Evolutionary conservation across 2,888 invertebrate genomes (phyloP).

Genomic region (Cephus pulcher): DNA sequence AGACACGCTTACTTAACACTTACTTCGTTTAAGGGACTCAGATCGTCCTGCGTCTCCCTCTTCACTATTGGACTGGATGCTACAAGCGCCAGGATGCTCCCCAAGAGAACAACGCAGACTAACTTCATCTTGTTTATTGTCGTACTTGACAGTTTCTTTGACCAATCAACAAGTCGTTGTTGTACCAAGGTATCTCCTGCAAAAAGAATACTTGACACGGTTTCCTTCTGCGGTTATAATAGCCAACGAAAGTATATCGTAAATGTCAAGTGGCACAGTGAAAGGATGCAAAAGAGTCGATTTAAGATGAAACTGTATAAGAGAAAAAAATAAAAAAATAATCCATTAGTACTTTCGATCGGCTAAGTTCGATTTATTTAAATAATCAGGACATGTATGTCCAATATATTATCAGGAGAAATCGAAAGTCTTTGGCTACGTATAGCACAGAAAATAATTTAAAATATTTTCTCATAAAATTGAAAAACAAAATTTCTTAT

Average conservation of each 20-base stretch:
- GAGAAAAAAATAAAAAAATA: background rate
- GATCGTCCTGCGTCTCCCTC: constrained; percentile 52
- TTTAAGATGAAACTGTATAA: background rate
- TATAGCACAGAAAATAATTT: background rate
- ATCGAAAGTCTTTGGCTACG: background rate
- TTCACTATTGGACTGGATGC: constrained; percentile 52
- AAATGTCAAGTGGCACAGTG: background rate
- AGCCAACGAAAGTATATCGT: background rate
- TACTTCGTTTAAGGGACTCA: constrained; percentile 62
- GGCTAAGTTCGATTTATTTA: background rate
- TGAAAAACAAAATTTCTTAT: background rate
- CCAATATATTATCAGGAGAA: background rate
- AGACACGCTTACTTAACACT: constrained; percentile 32
- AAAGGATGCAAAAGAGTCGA: background rate
- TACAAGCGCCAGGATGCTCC: constrained; percentile 34
- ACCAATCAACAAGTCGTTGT: background rate
- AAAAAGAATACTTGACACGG: background rate
- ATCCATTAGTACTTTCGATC: background rate
- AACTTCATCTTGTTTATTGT: constrained; percentile 46
- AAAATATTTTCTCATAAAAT: background rate
- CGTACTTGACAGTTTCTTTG: background rate
- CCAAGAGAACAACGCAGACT: constrained; percentile 40
- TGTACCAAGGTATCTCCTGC: background rate
- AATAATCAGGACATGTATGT: background rate
- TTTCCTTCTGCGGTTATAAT: background rate